These are phyloP conservation scores for Chiloscyllium plagiosum DNA, from an alignment of 2,113 vertebrate genomes.

Conservation along the genomic window DNA sequence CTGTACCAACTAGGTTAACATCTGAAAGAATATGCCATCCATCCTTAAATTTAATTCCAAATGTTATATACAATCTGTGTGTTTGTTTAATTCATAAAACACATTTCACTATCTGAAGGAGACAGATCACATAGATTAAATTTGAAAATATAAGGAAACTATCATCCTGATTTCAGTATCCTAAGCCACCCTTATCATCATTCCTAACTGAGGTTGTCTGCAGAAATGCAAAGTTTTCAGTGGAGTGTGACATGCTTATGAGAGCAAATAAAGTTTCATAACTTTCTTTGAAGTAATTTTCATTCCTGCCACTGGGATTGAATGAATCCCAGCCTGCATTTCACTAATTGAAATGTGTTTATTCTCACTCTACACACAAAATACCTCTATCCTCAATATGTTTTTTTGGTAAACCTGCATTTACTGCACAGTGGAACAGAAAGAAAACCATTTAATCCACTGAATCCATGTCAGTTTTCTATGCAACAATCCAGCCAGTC, in stretches of 20 bases:
- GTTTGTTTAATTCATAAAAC: not conserved
- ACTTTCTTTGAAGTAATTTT: not conserved
- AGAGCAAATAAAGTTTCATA: not conserved
- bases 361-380: not conserved
- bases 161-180: too few relatives aligned
- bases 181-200: not conserved
- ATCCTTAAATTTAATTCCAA: not conserved
- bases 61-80: not conserved
- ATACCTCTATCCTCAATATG: not conserved
- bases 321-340: not conserved
- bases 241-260: not conserved
- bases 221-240: not conserved
- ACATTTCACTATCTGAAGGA: not conserved
- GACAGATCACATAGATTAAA: not conserved
- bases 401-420: too few relatives aligned
- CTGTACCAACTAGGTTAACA: not conserved
- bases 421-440: too few relatives aligned
- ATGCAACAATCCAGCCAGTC: too few relatives aligned
- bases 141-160: not conserved
- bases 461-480: too few relatives aligned
- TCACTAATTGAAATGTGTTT: not conserved
- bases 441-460: too few relatives aligned
- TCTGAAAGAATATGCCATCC: not conserved
- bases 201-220: not conserved
- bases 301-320: not conserved